Conservation (phyloP, 2,113 vertebrate genomes). For the Benitochromis conjunctus region DNA sequence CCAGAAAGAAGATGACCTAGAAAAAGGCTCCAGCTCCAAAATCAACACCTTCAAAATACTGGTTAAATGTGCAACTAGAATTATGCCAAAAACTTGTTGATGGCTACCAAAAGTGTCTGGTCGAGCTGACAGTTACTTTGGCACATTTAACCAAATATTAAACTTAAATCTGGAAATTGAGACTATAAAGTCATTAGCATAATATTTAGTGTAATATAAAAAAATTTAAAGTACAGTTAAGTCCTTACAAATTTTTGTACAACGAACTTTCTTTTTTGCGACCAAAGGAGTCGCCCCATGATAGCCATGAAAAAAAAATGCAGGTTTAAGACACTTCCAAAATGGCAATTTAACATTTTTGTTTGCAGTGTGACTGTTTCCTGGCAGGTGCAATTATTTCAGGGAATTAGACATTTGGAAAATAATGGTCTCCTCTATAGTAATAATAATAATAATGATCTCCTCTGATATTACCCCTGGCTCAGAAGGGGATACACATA, state of each 20-base stretch:
- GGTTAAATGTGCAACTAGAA: not conserved
- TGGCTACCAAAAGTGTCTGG: not conserved
- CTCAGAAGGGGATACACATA: not conserved
- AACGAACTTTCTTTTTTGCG: not conserved
- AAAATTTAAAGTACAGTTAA: not conserved
- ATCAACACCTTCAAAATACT: not conserved
- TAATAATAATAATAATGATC: no score
- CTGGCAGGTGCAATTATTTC: not conserved
- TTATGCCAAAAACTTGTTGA: not conserved
- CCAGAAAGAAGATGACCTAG: not conserved
- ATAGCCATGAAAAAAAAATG: not conserved
- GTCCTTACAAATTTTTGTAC: not conserved
- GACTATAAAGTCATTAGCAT: not conserved
- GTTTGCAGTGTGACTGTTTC: not conserved
- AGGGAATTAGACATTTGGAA: not conserved
- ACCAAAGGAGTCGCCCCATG: not conserved
- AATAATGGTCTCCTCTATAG: no score
- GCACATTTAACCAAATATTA: not conserved
- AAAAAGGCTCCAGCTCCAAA: not conserved
- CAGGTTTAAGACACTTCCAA: not conserved
- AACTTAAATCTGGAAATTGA: not conserved
- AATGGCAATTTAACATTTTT: no score
- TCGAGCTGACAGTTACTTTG: fast-evolving
- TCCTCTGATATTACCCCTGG: not conserved
- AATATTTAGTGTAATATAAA: not conserved